Conservation (phyloP, 30 jellyfish, hydroid and myxozoan genomes). For the Haliclystus octoradiatus region DNA sequence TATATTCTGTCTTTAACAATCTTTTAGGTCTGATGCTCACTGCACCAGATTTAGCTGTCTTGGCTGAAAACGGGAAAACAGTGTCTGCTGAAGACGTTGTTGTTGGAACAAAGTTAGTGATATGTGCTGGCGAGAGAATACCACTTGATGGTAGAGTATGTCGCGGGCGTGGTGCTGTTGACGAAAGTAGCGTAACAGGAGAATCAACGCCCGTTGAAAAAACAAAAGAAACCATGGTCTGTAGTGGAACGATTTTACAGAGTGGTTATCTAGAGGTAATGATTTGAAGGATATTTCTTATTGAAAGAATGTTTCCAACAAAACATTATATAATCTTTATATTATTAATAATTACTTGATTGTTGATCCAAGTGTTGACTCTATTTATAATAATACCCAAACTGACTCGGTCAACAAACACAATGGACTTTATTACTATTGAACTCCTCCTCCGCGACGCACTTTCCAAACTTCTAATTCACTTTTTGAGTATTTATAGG, state of each 20-base stretch:
- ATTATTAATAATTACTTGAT: too few species aligned
- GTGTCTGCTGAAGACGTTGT: slow-evolving; percentile 54
- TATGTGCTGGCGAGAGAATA: slow-evolving; percentile 78
- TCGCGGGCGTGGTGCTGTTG: slow-evolving; percentile 70
- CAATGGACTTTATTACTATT: too few species aligned
- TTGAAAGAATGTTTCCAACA: too few species aligned
- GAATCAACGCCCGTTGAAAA: slow-evolving; percentile 70
- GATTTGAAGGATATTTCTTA: too few species aligned
- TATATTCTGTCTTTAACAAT: background rate
- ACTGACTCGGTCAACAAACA: too few species aligned
- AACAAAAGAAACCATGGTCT: slow-evolving; percentile 21
- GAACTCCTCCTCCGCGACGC: too few species aligned
- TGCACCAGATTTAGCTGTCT: slow-evolving; percentile 47
- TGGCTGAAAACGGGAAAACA: slow-evolving; percentile 56
- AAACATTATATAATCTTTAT: too few species aligned
- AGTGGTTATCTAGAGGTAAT: slow-evolving; percentile 67
- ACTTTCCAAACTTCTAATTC: too few species aligned
- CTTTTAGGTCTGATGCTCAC: slow-evolving; percentile 44
- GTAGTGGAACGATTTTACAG: slow-evolving; percentile 69
- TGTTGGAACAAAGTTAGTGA: slow-evolving; percentile 46
- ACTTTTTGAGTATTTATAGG: too few species aligned
- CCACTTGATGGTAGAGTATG: slow-evolving; percentile 59
- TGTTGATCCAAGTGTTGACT: too few species aligned
- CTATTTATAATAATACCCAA: too few species aligned
- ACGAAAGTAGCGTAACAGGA: slow-evolving; percentile 80